Evolutionary conservation across 2,888 invertebrate species (phyloP).

Genomic region (Drosophila multiciliata): DNA sequence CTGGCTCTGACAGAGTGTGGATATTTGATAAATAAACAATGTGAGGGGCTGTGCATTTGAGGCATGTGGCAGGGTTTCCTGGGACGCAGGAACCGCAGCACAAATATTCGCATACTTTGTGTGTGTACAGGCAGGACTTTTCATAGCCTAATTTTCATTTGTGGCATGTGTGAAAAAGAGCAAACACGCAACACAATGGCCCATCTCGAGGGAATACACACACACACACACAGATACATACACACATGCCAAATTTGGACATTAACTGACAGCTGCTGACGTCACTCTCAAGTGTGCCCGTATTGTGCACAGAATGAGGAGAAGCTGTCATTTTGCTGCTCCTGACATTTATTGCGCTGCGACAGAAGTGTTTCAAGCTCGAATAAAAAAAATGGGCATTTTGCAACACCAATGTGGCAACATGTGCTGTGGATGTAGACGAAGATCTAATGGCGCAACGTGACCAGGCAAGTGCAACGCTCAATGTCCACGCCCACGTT

Average conservation of each 20-base stretch:
- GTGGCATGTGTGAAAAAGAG: constrained; percentile 39
- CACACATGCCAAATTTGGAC: constrained; percentile 25
- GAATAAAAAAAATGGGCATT: too few species aligned
- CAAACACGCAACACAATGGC: constrained; percentile 8
- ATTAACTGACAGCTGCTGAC: constrained; percentile 61
- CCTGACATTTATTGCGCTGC: constrained; percentile 55
- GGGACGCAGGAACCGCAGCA: constrained; percentile 27
- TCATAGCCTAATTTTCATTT: constrained; percentile 57
- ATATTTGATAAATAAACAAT: constrained; percentile 79
- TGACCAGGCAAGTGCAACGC: constrained; percentile 13
- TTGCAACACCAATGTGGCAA: not conserved
- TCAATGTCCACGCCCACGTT: constrained; percentile 5
- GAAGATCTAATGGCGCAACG: constrained; percentile 36
- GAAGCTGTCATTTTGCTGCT: constrained; percentile 33
- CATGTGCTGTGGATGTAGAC: constrained; percentile 34
- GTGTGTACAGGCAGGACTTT: constrained; percentile 12
- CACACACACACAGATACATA: not conserved
- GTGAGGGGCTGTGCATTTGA: constrained; percentile 42
- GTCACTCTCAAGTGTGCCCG: constrained; percentile 45
- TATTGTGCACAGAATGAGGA: not conserved
- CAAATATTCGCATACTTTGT: constrained; percentile 33
- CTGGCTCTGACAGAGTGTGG: constrained; percentile 61
- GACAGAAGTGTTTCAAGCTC: not conserved
- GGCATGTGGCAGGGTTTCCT: constrained; percentile 17
- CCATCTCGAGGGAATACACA: constrained; percentile 9